Percentiles rank a stretch among this genome's conserved stretches.
These are phyloP conservation scores for Phalanger gymnotis DNA, from an alignment of 2,797 vertebrate genomes.

Conservation along the genomic window DNA sequence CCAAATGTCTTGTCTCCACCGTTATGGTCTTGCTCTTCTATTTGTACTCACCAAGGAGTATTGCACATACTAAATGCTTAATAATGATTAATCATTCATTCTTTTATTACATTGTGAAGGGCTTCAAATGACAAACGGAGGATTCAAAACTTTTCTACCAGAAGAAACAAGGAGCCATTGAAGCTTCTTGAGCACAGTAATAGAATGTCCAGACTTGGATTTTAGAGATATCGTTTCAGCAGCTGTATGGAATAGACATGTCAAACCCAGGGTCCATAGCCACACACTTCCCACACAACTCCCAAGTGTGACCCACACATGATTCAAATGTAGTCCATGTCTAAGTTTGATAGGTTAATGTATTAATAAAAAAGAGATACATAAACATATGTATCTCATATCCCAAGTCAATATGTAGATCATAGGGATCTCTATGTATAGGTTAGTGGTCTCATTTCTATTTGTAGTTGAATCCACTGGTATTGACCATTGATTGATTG, in stretches of 20 bases:
- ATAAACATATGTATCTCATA: not conserved
- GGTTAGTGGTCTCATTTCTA: not conserved
- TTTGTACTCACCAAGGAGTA: not conserved
- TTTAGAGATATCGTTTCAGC: not conserved
- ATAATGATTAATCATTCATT: not conserved
- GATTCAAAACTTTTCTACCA: not conserved
- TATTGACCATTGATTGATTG: not conserved
- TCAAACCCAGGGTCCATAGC: not conserved
- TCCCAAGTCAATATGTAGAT: not conserved
- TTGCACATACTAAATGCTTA: not conserved
- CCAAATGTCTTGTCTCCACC: not conserved
- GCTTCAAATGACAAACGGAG: not conserved
- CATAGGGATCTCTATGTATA: not conserved
- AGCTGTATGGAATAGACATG: not conserved
- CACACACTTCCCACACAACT: fast-evolving
- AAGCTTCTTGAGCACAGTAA: not conserved
- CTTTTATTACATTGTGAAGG: not conserved
- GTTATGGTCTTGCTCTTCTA: not conserved
- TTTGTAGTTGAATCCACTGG: not conserved
- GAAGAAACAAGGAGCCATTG: not conserved
- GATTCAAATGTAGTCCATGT: not conserved
- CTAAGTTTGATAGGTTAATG: not conserved
- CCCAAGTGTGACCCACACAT: not conserved
- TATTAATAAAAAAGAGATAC: not conserved
- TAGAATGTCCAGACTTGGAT: not conserved